These are phyloP conservation scores for Sinocyclocheilus rhinocerous DNA, from an alignment of 2,113 vertebrate genomes.

Conservation along the genomic window DNA sequence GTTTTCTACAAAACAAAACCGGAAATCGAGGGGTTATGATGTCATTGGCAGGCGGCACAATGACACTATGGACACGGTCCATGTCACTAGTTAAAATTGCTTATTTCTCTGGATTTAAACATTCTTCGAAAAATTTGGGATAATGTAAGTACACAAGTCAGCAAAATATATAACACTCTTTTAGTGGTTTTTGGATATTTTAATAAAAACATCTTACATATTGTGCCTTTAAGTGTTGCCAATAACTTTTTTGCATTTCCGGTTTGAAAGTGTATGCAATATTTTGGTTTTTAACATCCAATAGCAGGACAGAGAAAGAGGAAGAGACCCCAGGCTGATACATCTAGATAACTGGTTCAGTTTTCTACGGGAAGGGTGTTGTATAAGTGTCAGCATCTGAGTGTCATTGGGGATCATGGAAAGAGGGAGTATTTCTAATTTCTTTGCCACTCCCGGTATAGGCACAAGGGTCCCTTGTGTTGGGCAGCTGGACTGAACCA, in stretches of 20 bases:
- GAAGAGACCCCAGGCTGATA: neutral
- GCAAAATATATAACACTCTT: too few relatives aligned
- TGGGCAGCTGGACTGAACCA: neutral
- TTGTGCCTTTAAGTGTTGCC: neutral
- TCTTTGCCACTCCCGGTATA: constrained; percentile 9
- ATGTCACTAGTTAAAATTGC: too few relatives aligned
- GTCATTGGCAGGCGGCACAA: too few relatives aligned
- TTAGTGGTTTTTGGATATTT: too few relatives aligned
- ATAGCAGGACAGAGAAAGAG: neutral
- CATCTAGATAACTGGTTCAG: neutral
- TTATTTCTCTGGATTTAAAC: too few relatives aligned
- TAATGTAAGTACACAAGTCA: too few relatives aligned
- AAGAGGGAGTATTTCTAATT: constrained; percentile 13
- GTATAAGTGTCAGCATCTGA: neutral
- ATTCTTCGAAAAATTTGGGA: too few relatives aligned
- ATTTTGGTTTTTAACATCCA: neutral
- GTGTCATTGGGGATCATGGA: neutral
- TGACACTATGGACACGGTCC: too few relatives aligned
- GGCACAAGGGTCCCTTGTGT: constrained; percentile 56
- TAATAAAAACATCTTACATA: too few relatives aligned
- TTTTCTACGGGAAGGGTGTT: neutral
- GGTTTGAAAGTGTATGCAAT: neutral
- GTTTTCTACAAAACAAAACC: too few relatives aligned
- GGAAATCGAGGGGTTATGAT: too few relatives aligned
- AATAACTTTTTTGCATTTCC: neutral